These are phyloP conservation scores for Lycophotia porphyrea DNA, from an alignment of 2,888 invertebrate species.

Conservation along the genomic window DNA sequence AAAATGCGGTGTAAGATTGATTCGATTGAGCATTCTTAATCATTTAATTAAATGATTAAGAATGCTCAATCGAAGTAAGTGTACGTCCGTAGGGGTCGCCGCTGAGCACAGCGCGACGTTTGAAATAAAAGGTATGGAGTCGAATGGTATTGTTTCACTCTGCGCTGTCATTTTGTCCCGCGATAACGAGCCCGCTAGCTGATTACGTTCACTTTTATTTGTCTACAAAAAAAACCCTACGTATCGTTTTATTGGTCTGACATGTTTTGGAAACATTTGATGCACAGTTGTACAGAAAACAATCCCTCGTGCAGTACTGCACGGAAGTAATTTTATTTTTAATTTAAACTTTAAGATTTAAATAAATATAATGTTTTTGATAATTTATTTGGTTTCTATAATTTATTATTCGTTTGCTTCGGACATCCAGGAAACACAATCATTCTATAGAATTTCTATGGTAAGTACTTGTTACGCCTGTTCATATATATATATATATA, in stretches of 20 bases:
- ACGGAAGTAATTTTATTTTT: slow-evolving; percentile 41
- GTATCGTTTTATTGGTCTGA: slow-evolving; percentile 50
- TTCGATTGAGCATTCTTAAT: slow-evolving; percentile 60
- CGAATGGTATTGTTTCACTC: slow-evolving; percentile 65
- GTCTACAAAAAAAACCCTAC: too few relatives aligned
- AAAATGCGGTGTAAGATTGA: slow-evolving; percentile 42
- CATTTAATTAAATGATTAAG: too few relatives aligned
- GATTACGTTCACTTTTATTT: slow-evolving; percentile 53
- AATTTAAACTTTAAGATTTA: slow-evolving; percentile 30
- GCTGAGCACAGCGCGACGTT: slow-evolving; percentile 65
- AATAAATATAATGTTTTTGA: slow-evolving; percentile 55
- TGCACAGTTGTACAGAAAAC: slow-evolving; percentile 55
- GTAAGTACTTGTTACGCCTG: slow-evolving; percentile 69
- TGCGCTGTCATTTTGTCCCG: slow-evolving; percentile 50
- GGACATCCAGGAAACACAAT: slow-evolving; percentile 41
- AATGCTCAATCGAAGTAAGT: too few relatives aligned
- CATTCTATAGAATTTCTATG: slow-evolving; percentile 80
- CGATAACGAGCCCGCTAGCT: slow-evolving; percentile 53
- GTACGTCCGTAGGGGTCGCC: slow-evolving; percentile 46
- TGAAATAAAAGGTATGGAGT: slow-evolving; percentile 71
- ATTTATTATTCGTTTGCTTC: slow-evolving; percentile 36
- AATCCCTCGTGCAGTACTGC: slow-evolving; percentile 40
- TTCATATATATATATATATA: neutral
- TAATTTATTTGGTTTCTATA: slow-evolving; percentile 48
- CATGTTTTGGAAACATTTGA: slow-evolving; percentile 63